These are phyloP conservation scores for Dipus sagitta DNA, from an alignment of 2,797 vertebrate genomes.

Conservation along the genomic window DNA sequence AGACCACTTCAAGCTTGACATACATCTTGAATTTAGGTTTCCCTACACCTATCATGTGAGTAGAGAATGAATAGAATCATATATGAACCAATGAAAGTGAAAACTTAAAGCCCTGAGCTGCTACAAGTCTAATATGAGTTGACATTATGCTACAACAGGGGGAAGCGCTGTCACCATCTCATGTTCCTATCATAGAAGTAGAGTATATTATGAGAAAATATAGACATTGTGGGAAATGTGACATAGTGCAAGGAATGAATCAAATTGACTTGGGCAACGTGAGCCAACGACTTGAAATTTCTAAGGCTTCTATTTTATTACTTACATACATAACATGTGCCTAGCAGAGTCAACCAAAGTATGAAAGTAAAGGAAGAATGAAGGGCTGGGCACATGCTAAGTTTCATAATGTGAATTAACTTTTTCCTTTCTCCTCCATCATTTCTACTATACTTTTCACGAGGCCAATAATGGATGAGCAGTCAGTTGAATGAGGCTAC, in stretches of 20 bases:
- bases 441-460: not conserved
- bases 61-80: not conserved
- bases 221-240: not conserved
- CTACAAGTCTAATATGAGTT: not conserved
- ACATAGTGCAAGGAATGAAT: not conserved
- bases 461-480: not conserved
- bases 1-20: conserved; percentile 3
- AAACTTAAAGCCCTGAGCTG: not conserved
- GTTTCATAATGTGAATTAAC: not conserved
- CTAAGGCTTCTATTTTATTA: not conserved
- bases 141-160: not conserved
- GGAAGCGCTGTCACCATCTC: not conserved
- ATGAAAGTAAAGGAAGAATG: not conserved
- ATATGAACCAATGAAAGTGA: not conserved
- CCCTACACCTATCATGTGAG: not conserved
- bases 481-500: not conserved
- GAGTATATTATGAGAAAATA: not conserved
- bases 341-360: not conserved
- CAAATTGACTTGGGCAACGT: not conserved
- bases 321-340: not conserved
- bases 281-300: not conserved
- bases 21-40: not conserved
- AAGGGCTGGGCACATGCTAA: not conserved
- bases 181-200: not conserved
- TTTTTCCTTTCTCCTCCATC: not conserved